Evolutionary conservation across 1,140 invertebrate genomes (phyloP).

Genomic region (Caerostris extrusa): DNA sequence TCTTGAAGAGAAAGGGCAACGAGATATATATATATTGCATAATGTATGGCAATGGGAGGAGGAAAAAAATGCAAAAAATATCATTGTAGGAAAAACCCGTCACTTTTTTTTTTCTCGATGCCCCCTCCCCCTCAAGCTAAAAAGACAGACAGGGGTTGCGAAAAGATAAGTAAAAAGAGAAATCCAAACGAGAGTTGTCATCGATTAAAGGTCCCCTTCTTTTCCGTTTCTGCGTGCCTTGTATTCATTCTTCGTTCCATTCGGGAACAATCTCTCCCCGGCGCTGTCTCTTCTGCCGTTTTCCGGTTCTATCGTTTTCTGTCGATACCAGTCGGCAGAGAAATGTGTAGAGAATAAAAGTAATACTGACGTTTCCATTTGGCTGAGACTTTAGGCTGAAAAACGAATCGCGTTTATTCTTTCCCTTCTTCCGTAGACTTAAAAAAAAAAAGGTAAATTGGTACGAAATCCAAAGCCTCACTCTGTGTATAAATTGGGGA

Average conservation of each 20-base stretch:
- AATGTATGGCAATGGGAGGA: conserved; percentile 28
- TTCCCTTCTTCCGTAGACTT: conserved; percentile 14
- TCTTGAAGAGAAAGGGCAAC: neutral
- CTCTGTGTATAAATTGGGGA: neutral
- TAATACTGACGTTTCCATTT: conserved; percentile 61
- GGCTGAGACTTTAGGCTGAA: conserved; percentile 39
- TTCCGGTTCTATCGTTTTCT: conserved; percentile 61
- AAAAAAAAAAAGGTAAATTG: conserved; percentile 9
- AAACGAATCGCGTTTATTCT: conserved; percentile 25
- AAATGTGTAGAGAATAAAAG: conserved; percentile 67
- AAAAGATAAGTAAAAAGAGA: conserved; percentile 68
- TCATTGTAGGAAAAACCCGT: conserved; percentile 37
- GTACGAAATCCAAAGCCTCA: neutral
- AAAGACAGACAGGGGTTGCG: conserved; percentile 57
- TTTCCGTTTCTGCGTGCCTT: conserved; percentile 18
- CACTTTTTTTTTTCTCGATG: conserved; percentile 39
- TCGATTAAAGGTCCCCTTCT: conserved; percentile 57
- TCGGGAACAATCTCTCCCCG: neutral
- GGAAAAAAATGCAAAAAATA: conserved; percentile 29
- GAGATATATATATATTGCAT: conserved; percentile 38
- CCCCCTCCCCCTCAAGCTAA: neutral
- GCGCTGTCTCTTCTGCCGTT: conserved; percentile 43
- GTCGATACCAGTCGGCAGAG: conserved; percentile 53
- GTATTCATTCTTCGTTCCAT: conserved; percentile 43
- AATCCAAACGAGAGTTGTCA: conserved; percentile 71